A percentile compares a stretch with the other conserved stretches of the same genome.
phyloP scores from a whole-genome alignment of 2,113 vertebrate genomes.

The Illadopsis cleaveri region DNA sequence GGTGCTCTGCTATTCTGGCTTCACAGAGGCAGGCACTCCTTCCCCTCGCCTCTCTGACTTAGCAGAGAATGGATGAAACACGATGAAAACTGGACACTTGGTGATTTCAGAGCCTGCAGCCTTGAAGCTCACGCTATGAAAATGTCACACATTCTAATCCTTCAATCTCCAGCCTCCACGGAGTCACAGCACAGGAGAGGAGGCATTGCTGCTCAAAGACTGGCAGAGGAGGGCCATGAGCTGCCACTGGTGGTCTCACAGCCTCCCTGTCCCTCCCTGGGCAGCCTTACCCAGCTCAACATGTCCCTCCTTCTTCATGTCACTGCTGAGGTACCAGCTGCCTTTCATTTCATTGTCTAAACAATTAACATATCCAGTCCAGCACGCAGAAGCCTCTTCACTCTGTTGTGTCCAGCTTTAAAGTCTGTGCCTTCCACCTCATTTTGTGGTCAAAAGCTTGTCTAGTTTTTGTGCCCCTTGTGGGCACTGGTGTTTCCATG shows the following conservation, averaged over 20 bases:
- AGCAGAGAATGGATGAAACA: background rate
- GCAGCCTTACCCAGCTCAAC: background rate
- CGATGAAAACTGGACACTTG: background rate
- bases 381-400: background rate
- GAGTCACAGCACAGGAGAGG: background rate
- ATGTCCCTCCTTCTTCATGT: background rate
- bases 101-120: conserved; percentile 13
- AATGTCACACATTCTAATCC: conserved; percentile 9
- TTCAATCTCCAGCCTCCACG: background rate
- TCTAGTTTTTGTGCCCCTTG: background rate
- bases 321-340: background rate
- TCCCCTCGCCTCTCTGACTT: background rate
- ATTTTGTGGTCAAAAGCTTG: background rate
- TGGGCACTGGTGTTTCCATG: background rate
- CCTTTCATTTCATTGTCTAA: background rate
- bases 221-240: background rate
- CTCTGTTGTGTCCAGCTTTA: background rate
- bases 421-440: background rate
- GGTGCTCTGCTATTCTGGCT: background rate
- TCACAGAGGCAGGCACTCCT: background rate
- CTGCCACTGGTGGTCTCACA: background rate
- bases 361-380: background rate
- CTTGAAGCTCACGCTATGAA: background rate
- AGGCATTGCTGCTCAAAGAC: background rate
- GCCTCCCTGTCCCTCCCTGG: background rate